Evolutionary conservation across 2,113 vertebrate genomes (phyloP).

Genomic region (Nannobrachium achirus): DNA sequence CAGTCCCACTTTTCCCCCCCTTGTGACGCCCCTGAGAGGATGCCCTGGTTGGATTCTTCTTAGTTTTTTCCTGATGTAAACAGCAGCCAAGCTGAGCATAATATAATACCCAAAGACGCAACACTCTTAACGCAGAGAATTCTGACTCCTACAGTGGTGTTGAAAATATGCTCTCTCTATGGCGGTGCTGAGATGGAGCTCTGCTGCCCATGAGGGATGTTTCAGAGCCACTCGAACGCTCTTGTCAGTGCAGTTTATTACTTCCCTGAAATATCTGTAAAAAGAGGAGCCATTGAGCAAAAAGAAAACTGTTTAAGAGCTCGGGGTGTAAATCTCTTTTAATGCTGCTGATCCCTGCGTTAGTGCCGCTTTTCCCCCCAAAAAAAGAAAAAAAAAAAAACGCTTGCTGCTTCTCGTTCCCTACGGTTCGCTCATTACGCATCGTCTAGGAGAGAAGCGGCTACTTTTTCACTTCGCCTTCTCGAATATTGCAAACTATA

Average conservation of each 20-base stretch:
- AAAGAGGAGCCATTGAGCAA: constrained; percentile 68
- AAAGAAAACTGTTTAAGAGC: constrained; percentile 73
- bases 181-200: constrained; percentile 64
- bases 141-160: constrained; percentile 33
- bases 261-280: constrained; percentile 79
- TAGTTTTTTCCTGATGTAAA: constrained; percentile 48
- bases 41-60: constrained; percentile 33
- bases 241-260: constrained; percentile 77
- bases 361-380: constrained; percentile 69
- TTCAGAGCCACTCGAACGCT: constrained; percentile 65
- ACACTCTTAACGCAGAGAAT: constrained; percentile 43
- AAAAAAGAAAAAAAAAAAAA: constrained; percentile 68
- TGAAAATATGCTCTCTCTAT: constrained; percentile 16
- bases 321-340: constrained; percentile 79
- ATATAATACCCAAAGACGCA: constrained; percentile 42
- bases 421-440: constrained; percentile 68
- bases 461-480: constrained; percentile 68
- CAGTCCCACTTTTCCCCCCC: too few species aligned
- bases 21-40: too few species aligned
- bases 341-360: constrained; percentile 72
- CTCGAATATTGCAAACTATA: constrained; percentile 75
- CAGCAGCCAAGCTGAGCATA: constrained; percentile 57
- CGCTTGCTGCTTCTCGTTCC: constrained; percentile 59
- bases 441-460: constrained; percentile 64
- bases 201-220: constrained; percentile 68